These are phyloP conservation scores for Mesoligia furuncula DNA, from an alignment of 2,888 invertebrate genomes.

Conservation along the genomic window DNA sequence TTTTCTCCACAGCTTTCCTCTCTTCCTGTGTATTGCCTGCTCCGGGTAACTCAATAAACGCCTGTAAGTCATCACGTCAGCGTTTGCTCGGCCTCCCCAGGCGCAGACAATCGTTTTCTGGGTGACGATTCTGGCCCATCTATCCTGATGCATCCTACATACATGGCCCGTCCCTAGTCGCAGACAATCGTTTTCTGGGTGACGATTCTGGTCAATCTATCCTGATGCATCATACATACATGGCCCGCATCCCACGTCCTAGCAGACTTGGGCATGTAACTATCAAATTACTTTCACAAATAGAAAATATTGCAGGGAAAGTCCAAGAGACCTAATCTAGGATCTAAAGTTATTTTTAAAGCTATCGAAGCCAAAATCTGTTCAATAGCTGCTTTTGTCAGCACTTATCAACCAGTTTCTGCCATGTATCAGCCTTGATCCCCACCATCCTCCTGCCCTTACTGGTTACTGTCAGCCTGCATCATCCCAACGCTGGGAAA, in stretches of 20 bases:
- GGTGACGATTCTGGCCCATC: background rate
- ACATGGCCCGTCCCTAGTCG: too few species aligned
- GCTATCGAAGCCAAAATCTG: too few species aligned
- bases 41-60: background rate
- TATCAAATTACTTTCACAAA: background rate
- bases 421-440: background rate
- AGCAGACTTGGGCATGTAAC: background rate
- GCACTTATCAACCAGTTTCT: background rate
- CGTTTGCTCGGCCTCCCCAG: background rate
- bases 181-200: background rate
- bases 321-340: background rate
- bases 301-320: background rate
- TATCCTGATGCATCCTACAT: background rate
- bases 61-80: background rate
- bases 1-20: background rate
- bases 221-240: background rate
- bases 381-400: background rate
- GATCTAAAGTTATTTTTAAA: background rate
- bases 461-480: background rate
- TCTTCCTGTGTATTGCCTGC: background rate
- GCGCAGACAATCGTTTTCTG: background rate
- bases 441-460: background rate
- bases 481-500: too few species aligned
- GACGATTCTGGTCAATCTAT: background rate
- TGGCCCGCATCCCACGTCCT: background rate